A percentile compares a stretch with the other conserved stretches of the same genome.
Evolutionary conservation across 2,113 vertebrate genomes (phyloP).

Genomic region (Sclerurus mexicanus): DNA sequence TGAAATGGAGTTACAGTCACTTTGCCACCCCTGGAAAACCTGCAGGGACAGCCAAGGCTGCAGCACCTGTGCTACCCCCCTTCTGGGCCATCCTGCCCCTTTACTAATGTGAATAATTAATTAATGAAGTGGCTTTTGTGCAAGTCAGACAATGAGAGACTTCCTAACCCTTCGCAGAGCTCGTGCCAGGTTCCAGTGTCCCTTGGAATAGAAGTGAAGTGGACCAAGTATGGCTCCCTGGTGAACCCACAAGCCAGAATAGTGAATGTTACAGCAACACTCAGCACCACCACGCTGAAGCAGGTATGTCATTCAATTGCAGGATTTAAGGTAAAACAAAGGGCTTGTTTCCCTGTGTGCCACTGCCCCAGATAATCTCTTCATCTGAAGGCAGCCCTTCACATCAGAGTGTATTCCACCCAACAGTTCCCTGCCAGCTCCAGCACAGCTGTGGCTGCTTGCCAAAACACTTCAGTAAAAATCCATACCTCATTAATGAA

Average conservation of each 20-base stretch:
- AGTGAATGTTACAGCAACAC: slow-evolving; percentile 76
- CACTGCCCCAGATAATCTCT: not conserved
- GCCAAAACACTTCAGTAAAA: not conserved
- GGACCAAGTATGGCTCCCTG: slow-evolving; percentile 91
- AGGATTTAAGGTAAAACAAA: not conserved
- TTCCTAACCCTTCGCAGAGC: slow-evolving; percentile 39
- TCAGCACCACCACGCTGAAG: slow-evolving; percentile 38
- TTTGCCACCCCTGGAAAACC: not conserved
- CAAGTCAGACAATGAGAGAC: not conserved
- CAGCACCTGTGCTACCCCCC: not conserved
- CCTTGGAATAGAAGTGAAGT: slow-evolving; percentile 83
- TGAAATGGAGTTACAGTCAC: not conserved
- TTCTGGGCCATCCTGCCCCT: not conserved
- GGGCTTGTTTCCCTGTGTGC: not conserved
- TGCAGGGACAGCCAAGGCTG: not conserved
- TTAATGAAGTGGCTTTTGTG: not conserved
- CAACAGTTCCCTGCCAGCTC: not conserved
- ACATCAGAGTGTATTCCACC: not conserved
- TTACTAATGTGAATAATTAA: not conserved
- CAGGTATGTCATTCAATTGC: slow-evolving; percentile 54
- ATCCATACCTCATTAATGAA: not conserved
- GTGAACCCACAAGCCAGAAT: slow-evolving; percentile 90
- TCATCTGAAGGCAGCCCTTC: not conserved
- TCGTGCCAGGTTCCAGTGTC: slow-evolving; percentile 86
- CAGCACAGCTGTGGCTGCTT: not conserved